Base-by-base conservation (phyloP, 2,113 vertebrate species). In the Nothocercus nigrocapillus region DNA sequence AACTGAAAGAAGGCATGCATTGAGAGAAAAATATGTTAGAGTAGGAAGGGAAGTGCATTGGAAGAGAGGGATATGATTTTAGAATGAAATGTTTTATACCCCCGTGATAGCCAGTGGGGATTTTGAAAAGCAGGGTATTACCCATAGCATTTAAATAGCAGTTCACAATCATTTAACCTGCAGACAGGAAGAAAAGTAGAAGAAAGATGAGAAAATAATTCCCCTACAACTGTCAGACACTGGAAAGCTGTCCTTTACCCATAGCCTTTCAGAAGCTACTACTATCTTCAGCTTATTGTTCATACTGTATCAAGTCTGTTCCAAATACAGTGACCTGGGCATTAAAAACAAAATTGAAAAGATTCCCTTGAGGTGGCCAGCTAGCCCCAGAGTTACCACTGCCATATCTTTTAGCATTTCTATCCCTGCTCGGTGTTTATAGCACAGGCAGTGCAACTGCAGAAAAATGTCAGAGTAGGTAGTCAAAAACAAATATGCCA, bases 151-250 rank as follows among this genome's bases (percentile, higher is more conserved):
- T 81, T 86, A 84, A 92, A 92, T 7, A 78, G 58, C 42, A 61
- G 34, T 62, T 89, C 56, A 51, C 40, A 90, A 49, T n/a, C 21
- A 89, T 42, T 93, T 86, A 70, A 92, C 85, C 38, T 90, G 51
- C 42, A 95, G 51, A 79, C 38, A 66, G 51, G 69, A 93, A 92
- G 56, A 84, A 90, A 92, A 72, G 68, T 44, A 72, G 44, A 89
- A 82, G 63, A 66, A 62, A 85, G 15, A 62, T 66, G 49, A 73
- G 19, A 75, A 88, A 84, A 78, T 68, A 72, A 81, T 61, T 21
- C 45, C 53, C 25, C 45, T 81, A 38, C 72, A 86, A 38, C 45
- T 79, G 20, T 44, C 36, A 36, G 38, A 86, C 13, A 72, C 32
- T 59, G 49, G 49, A 90, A 76, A 90, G 34, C 25, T 68, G 11